These are phyloP conservation scores for Ophioninae sp. DNA, from an alignment of 2,888 invertebrate genomes.

Conservation along the genomic window DNA sequence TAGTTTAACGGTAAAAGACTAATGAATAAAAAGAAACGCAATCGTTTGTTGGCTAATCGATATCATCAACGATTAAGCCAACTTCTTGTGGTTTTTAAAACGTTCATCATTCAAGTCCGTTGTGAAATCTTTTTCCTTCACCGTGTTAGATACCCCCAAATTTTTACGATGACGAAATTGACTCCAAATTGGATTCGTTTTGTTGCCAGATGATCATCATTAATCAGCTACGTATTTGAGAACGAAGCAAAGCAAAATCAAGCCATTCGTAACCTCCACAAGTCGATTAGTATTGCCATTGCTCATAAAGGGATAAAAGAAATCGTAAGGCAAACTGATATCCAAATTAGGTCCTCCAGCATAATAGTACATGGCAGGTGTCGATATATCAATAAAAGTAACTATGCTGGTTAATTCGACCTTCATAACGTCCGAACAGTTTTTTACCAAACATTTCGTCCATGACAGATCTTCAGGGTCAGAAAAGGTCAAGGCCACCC, in stretches of 20 bases:
- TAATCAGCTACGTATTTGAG: background rate
- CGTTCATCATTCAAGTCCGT: too few species aligned
- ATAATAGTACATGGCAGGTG: constrained; percentile 81
- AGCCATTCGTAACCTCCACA: background rate
- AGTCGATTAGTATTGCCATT: constrained; percentile 7
- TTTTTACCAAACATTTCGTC: constrained; percentile 71
- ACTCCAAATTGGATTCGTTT: too few species aligned
- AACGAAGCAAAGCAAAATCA: background rate
- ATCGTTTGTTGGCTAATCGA: too few species aligned
- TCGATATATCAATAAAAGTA: constrained; percentile 82
- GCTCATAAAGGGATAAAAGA: constrained; percentile 87
- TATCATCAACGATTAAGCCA: too few species aligned
- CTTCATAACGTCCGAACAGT: constrained; percentile 70
- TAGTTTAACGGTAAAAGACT: too few species aligned
- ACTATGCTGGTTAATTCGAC: constrained; percentile 73
- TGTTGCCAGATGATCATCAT: too few species aligned
- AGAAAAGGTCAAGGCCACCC: constrained; percentile 72
- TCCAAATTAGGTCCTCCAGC: constrained; percentile 86
- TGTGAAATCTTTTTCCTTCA: too few species aligned
- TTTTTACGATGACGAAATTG: too few species aligned
- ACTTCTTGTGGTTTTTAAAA: too few species aligned
- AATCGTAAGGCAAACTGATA: constrained; percentile 87
- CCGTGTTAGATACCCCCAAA: too few species aligned
- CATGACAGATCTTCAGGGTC: constrained; percentile 72
- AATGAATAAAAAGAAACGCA: too few species aligned